Evolutionary conservation across 2,113 vertebrate genomes (phyloP), one percentile per base, ranked within the genome.

Genomic region (Antennarius striatus): DNA sequence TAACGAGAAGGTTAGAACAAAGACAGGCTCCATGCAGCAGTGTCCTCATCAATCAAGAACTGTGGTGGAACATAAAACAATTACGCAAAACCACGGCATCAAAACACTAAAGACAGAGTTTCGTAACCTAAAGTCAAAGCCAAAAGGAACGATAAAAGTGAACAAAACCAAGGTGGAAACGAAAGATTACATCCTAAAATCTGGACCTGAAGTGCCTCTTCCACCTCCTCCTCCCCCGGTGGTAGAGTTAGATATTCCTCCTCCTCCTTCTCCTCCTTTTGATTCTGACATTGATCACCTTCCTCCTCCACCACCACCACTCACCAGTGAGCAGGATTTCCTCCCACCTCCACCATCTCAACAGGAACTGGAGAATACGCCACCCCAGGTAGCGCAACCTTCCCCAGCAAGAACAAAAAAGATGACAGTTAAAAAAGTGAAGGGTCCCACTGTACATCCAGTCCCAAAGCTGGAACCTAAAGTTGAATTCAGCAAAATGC

Each of bases 211-310:
- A 60, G 87, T 94, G 55, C 94, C 94, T 64, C 91, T 94, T 53
- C 94, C 95, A 59, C 94, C 95, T 60, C 93, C 95, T 55, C 94
- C 95, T 79, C 92, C 92, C 81, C 86, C 90, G 16, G 65, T 91
- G 70, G 39, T 57, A 56, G 94, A 95, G 29, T 57, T 61, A 50
- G 94, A 96, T 53, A 91, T 90, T 49, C 91, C 88, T 17, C 87
- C 87, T 63, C 93, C 92, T 72, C 93, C 89, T 65, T 92, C 93
- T 60, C 86, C 89, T 59, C 80, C 90, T 63, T 73, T 76, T 76
- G 85, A 89, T 60, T 67, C 65, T 78, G 93, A 93, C 60, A 82
- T 65, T 56, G 92, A 95, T 45, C 81, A 73, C 65, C 87, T 91
- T 40, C 88, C 88, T 64, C 91, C 90, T 39, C 86, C 89, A 12